phyloP scores from a whole-genome alignment of 2,888 invertebrate species.

The Kuschelorhynchus macadamiae region DNA sequence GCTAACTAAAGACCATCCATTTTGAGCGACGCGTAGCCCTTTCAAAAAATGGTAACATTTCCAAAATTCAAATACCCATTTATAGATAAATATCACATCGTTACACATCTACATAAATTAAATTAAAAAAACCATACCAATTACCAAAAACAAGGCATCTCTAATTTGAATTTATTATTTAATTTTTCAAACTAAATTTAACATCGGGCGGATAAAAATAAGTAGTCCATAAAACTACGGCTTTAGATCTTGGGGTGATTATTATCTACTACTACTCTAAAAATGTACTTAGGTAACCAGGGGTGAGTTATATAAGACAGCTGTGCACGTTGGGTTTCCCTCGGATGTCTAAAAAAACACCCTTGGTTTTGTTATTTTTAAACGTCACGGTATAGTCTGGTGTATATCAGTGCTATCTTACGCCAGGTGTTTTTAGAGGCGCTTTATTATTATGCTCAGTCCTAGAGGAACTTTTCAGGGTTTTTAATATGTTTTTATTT shows the following conservation, averaged over 20 bases:
- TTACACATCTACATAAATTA: constrained; percentile 3
- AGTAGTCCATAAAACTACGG: constrained; percentile 14
- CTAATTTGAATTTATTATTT: constrained; percentile 14
- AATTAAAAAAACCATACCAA: constrained; percentile 3
- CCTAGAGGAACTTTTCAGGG: no score
- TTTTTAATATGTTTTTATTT: no score
- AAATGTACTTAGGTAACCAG: constrained; percentile 28
- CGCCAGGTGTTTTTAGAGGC: constrained; percentile 23
- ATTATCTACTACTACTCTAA: constrained; percentile 24
- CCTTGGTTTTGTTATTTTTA: constrained; percentile 45
- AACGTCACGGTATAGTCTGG: constrained; percentile 30
- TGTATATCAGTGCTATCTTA: constrained; percentile 33
- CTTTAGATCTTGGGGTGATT: constrained; percentile 30
- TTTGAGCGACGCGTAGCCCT: no score
- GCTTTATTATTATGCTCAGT: no score
- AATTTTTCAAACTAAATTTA: constrained; percentile 19
- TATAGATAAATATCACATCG: no score
- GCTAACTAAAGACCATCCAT: no score
- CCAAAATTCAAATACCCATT: no score
- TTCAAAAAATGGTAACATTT: no score
- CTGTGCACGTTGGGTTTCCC: constrained; percentile 30
- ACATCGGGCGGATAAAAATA: constrained; percentile 1
- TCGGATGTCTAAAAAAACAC: constrained; percentile 34
- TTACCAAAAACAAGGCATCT: constrained; percentile 11
- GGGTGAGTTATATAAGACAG: constrained; percentile 44